Evolutionary conservation across 2,113 vertebrate genomes (phyloP), one percentile per base, ranked within the genome.

Genomic region (Phoxinus phoxinus): DNA sequence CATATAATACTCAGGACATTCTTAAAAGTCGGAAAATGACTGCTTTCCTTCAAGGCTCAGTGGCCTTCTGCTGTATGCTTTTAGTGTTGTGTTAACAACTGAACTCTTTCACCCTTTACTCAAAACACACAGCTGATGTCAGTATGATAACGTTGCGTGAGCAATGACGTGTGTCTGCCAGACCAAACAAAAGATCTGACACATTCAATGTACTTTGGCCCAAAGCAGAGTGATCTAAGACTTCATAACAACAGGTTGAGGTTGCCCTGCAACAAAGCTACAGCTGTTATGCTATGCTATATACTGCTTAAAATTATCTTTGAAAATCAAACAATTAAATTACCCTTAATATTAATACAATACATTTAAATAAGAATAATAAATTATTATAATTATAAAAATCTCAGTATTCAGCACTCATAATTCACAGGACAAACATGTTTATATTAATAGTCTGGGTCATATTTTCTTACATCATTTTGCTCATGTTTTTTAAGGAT

Each of bases 71-170:
- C 82, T 81, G 63, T 74, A 71, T 65, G 86, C 41, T 81, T 82
- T 85, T 71, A 83, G 58, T 7, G 37, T 71, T 23, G 30, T 19
- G 72, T 59, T 85, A 72, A 77, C 73, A 75, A 71, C 58, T 79
- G 61, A 88, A 86, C 88, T 85, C 73, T 44, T 41, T 81, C 80
- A 83, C 67, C 71, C 61, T 53, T 27, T 44, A 41, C 78, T 86
- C 69, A 85, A 77, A 88, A 61, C 85, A 74, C 77, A 25, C 12
- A 35, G 63, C 84, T 63, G 75, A 89, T 81, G n/a, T 88, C 86
- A 89, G 84, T 58, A 56, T 30, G 82, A 86, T 88, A 88, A 87
- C 48, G 30, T 74, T 82, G 63, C 80, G 69, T 80, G 61, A 83
- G 63, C 80, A 76, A 74, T 86, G 78, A 87, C 25, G 69, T 35